Base-by-base conservation (phyloP, 1,140 invertebrate genomes). In the Kradibia gibbosae region DNA sequence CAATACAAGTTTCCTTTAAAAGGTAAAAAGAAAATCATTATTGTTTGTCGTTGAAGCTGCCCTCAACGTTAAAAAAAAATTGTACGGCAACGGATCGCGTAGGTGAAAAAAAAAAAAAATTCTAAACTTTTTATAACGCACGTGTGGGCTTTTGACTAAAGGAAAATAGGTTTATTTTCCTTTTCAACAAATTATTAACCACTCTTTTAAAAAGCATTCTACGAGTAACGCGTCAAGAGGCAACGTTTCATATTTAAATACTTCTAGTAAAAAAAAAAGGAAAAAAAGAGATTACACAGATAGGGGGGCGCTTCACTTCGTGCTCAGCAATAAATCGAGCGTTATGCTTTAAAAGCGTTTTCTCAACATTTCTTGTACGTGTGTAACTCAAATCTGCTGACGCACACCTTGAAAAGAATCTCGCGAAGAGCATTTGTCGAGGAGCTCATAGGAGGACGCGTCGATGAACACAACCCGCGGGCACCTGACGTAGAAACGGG, bases 281-380 rank as follows among this genome's bases (percentile, higher is more conserved):
- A 91, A 17, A 67, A 67, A 50, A 55, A 88, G 75, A 89, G 90
- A 91, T 90, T 86, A 84, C 76, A 83, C 80, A 87, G 90, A 91
- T 91, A 90, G 84, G 84, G 65, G 76, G 85, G 86, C 60, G 85
- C 85, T 86, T 86, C 85, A 84, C 86, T 91, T 88, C 90, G 90
- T 91, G 90, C 87, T 86, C 86, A 85, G 88, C 87, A 90, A 89
- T 90, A 91, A 91, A 87, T 86, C 82, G 81, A 84, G 55, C 55
- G 75, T 75, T 72, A 62, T 81, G 84, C 80, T 85, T 76, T 42
- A 73, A 53, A 84, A 83, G 74, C 48, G 20, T 20, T 60, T 80
- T 80, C 25, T 80, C 42, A 48, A 77, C 39, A 78, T 82, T 78
- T 81, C 77, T 79, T 77, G 75, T 84, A 83, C 79, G 85, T 84